Conservation (phyloP, 2,113 vertebrate genomes). For the Nicator chloris region DNA sequence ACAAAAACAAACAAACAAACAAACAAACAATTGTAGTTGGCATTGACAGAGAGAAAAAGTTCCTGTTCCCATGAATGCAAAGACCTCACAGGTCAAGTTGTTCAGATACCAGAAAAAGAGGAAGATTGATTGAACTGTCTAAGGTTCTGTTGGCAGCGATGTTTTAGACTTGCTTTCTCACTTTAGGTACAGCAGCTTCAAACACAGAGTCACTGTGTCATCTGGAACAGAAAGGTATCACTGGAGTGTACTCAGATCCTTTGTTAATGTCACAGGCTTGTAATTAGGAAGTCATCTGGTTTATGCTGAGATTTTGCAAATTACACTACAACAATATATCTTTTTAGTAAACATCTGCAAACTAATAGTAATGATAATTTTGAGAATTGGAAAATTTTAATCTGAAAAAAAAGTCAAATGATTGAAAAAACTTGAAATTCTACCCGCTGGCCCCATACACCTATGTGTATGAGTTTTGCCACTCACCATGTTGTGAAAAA, state of each 20-base stretch:
- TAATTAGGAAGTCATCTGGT: no score
- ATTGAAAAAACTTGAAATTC: background rate
- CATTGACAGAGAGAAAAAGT: background rate
- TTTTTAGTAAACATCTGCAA: background rate
- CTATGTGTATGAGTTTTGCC: background rate
- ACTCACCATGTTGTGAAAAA: background rate
- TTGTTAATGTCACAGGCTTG: background rate
- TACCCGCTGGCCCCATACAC: rapidly evolving
- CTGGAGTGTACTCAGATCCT: no score
- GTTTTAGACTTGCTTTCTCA: background rate
- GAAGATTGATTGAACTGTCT: background rate
- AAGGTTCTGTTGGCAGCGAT: background rate
- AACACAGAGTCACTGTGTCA: background rate
- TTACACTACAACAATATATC: background rate
- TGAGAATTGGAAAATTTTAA: background rate
- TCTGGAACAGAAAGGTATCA: background rate
- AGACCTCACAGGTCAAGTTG: background rate
- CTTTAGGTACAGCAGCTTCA: background rate
- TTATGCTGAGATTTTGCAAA: background rate
- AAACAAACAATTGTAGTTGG: background rate
- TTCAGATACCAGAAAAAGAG: background rate
- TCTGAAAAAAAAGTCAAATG: background rate
- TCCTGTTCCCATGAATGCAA: background rate
- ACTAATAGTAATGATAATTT: background rate
- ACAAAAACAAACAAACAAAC: background rate